These are phyloP conservation scores for Paedocypris micromegethes DNA, from an alignment of 2,797 vertebrate species.

Conservation along the genomic window DNA sequence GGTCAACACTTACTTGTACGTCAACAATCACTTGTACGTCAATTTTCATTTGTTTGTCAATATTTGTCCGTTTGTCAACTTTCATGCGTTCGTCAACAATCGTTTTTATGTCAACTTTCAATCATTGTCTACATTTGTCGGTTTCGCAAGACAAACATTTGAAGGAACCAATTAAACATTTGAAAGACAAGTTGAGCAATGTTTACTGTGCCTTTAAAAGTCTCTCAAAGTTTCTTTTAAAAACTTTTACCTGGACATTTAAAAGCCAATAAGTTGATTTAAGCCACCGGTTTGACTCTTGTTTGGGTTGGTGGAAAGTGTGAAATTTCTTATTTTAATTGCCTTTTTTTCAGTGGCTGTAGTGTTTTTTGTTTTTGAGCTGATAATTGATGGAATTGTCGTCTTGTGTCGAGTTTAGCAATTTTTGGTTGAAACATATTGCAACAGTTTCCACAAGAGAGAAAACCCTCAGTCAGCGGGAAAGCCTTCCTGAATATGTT, in stretches of 20 bases:
- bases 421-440: constrained; percentile 1
- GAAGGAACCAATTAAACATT: background rate
- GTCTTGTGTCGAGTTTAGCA: constrained; percentile 24
- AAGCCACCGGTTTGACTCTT: background rate
- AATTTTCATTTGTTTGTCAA: background rate
- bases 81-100: no score
- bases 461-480: constrained; percentile 4
- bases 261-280: background rate
- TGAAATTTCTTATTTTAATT: background rate
- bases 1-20: no score
- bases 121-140: no score
- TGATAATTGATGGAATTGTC: background rate
- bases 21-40: no score
- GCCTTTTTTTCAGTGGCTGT: background rate
- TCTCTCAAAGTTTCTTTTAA: constrained; percentile 20
- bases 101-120: no score
- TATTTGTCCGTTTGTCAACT: constrained; percentile 1
- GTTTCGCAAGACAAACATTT: background rate
- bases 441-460: constrained; percentile 20
- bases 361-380: background rate
- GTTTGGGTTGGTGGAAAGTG: background rate
- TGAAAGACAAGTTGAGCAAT: background rate
- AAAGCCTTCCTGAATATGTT: constrained; percentile 13
- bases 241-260: background rate
- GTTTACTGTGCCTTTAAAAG: constrained; percentile 9